Evolutionary conservation across 2,888 invertebrate species (phyloP), one percentile per base, ranked within the genome.

Genomic region (Temnothorax rugatulus): DNA sequence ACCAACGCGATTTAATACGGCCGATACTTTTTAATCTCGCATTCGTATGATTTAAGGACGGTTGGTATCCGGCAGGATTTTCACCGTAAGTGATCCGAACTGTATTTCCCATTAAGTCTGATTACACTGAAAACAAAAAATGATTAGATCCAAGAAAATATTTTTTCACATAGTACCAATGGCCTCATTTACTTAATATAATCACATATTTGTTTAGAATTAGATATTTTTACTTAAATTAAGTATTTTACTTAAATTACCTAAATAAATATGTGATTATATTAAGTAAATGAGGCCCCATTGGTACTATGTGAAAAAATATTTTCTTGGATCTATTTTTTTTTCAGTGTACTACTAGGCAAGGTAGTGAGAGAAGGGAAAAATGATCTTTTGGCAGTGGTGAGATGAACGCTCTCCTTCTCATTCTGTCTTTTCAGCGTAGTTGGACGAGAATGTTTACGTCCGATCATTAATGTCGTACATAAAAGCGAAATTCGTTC

Each of bases 1-100:
- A 44, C 25, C 68, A 54, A 77, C 29, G 54, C 57, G 44, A 69
- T 77, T 68, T 77, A 77, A 77, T 77, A 69, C 29, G 29, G 29
- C 57, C 77, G 57, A 69, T 77, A 69, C 54, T 77, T 77, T 77
- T 77, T 69, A 69, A 69, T 77, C 77, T 77, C 69, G 15, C 44
- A 29, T 54, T 29, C 29, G 44, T 57, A 63, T 77, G 77, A 77
- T 69, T 77, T 69, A 77, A 77, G 29, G 4, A 29, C 11, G 50
- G 34, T 47, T 3, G 15, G 34, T 71, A 18, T 25, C 38, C 38
- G 34, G 71, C 47, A 34, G 71, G 5, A 71, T 81, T 47, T 71
- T 47, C 71, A n/a, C 15, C 25, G 57, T 29, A 69, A 69, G 44
- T 34, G 79, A 71, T 61, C 11, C 21, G 59, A 47, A 71, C 25